Evolutionary conservation across 2,113 vertebrate species (phyloP).

Genomic region (Alexandromys fortis): DNA sequence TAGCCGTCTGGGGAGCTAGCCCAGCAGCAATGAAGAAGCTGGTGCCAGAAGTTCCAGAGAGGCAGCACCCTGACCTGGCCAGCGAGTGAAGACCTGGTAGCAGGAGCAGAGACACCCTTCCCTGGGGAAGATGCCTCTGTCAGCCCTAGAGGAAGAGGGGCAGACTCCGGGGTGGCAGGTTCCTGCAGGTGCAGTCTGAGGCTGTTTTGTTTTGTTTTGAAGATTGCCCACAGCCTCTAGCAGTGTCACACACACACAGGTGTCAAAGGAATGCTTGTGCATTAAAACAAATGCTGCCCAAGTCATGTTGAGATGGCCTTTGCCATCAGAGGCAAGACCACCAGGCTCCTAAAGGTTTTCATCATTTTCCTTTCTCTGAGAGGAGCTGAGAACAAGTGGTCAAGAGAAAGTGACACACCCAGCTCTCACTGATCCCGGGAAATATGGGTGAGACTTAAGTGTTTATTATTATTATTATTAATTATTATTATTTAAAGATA

Average conservation of each 20-base stretch:
- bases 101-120: neutral
- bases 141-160: neutral
- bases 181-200: neutral
- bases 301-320: neutral
- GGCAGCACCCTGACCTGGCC: neutral
- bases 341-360: neutral
- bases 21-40: neutral
- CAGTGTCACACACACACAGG: neutral
- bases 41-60: neutral
- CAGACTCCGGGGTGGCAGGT: neutral
- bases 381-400: neutral
- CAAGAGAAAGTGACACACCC: neutral
- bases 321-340: neutral
- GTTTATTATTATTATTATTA: neutral
- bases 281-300: neutral
- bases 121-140: neutral
- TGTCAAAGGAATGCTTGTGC: neutral
- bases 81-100: neutral
- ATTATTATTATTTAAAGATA: neutral
- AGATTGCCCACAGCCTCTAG: neutral
- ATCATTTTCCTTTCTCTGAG: neutral
- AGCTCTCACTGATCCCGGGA: neutral
- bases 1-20: neutral
- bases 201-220: neutral
- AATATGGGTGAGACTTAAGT: neutral